Evolutionary conservation across 1,140 invertebrate genomes (phyloP).

Genomic region (Orchesella cincta): DNA sequence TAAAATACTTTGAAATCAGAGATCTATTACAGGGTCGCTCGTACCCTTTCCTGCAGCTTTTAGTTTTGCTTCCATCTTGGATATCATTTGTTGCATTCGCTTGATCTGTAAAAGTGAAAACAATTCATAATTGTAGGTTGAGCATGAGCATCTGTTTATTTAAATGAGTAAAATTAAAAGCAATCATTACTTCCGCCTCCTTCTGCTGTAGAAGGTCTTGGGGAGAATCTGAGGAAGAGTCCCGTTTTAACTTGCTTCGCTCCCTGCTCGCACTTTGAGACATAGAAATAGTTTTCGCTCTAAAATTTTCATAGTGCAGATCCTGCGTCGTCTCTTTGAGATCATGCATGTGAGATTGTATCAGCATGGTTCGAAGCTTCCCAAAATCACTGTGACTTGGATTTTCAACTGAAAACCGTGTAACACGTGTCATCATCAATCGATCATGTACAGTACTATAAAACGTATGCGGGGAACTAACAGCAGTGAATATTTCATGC

Average conservation of each 20-base stretch:
- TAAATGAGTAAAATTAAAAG: constrained; percentile 27
- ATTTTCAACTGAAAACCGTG: constrained; percentile 97
- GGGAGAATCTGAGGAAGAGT: constrained; percentile 71
- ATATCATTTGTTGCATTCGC: constrained; percentile 93
- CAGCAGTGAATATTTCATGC: neutral
- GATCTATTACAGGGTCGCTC: neutral
- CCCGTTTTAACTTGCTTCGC: constrained; percentile 82
- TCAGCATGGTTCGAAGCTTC: constrained; percentile 93
- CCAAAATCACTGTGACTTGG: constrained; percentile 96
- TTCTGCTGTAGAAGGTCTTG: constrained; percentile 84
- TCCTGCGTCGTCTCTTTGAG: constrained; percentile 92
- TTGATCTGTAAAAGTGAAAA: constrained; percentile 68
- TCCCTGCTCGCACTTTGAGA: constrained; percentile 80
- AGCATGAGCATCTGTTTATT: neutral
- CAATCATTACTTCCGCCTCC: constrained; percentile 78
- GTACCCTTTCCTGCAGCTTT: constrained; percentile 67
- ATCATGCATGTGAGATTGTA: constrained; percentile 94
- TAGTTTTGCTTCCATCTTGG: constrained; percentile 94
- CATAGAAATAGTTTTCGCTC: constrained; percentile 85
- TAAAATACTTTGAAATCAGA: too few species aligned
- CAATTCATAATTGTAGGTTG: constrained; percentile 1
- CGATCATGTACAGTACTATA: neutral
- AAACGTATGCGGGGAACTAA: neutral
- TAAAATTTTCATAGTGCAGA: constrained; percentile 95
- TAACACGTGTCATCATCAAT: too few species aligned